phyloP scores from a whole-genome alignment of 2,113 vertebrate genomes.

The Arenaria interpres region DNA sequence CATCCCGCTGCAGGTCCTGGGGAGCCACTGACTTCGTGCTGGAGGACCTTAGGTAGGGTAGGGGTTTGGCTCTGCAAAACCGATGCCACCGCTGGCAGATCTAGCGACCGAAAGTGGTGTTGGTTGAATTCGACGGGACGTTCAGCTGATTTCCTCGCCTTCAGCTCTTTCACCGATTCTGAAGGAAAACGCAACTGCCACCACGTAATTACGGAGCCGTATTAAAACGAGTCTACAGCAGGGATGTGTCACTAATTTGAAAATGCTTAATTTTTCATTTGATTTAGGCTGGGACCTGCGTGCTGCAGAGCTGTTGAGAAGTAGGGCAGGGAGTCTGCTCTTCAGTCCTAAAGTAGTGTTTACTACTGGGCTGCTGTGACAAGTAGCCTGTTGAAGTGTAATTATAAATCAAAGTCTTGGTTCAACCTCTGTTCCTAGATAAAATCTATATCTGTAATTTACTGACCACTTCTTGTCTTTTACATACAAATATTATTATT shows the following conservation, averaged over 20 bases:
- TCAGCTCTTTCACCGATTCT: not conserved
- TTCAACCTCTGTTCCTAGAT: conserved; percentile 25
- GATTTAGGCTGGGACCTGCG: not conserved
- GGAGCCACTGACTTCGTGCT: not conserved
- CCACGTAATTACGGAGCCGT: not conserved
- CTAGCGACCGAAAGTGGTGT: not conserved
- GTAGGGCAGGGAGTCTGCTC: not conserved
- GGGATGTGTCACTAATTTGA: not conserved
- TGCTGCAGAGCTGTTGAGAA: not conserved
- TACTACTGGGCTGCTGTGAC: conserved; percentile 34
- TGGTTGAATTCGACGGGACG: not conserved
- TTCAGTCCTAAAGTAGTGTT: not conserved
- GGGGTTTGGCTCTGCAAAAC: not conserved
- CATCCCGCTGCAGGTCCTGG: not conserved
- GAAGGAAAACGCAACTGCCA: not conserved
- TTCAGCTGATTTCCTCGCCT: not conserved
- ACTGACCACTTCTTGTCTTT: conserved; percentile 45
- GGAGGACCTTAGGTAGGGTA: not conserved
- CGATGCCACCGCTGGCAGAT: not conserved
- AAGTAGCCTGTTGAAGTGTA: conserved; percentile 59
- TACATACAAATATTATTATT: conserved; percentile 44
- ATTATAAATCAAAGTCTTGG: conserved; percentile 38
- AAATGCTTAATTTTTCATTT: not conserved
- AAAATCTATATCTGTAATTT: conserved; percentile 55
- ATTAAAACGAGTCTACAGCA: not conserved